Base-by-base conservation (phyloP, 2,797 vertebrate species). In the Tolypeutes matacus region DNA sequence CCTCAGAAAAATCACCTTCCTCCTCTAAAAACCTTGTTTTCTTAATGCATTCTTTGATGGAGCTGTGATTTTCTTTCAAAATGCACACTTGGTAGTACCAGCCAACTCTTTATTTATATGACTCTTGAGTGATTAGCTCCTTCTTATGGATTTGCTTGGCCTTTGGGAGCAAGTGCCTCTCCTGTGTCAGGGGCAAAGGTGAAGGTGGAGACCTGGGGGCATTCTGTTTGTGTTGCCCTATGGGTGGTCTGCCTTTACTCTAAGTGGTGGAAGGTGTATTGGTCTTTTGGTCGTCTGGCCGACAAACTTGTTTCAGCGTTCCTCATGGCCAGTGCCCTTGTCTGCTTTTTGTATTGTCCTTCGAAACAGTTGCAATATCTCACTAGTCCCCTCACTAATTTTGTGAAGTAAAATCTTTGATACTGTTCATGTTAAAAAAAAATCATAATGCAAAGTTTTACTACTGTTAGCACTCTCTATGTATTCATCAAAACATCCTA, bases 161-260 rank as follows among this genome's bases (percentile, higher is more conserved):
- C 36, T 84, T 88, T 60, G 42, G 20, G 56, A 62, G 42, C 42
- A 46, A 60, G 23, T 49, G 11, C 42, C 49, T 46, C 0, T 42
- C 5, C 56, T 27, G 5, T 11, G 7, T n/a, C 42, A 12, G 27
- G 73, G 18, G 25, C 39, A 29, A 20, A 56, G 64, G 2, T 18
- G 49, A 36, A 5, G 0, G 3, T 8, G 17, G 29, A 5, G 7
- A 20, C 65, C 27, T 56, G 0, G 0, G 12, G 77, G 4, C 27
- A 9, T 67, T 14, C 34, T 1, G 4, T 20, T 49, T 3, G 1
- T 25, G 23, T 4, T 5, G 0, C 49, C 5, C 39, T 17, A 31
- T 36, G 0, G 31, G 2, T 23, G 25, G 27, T 29, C 14, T 64
- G 29, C 31, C 11, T 7, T 21, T 17, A 11, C 15, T 23, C 6